Base-by-base conservation (phyloP, 2,797 vertebrate genomes). In the Lates japonicus region DNA sequence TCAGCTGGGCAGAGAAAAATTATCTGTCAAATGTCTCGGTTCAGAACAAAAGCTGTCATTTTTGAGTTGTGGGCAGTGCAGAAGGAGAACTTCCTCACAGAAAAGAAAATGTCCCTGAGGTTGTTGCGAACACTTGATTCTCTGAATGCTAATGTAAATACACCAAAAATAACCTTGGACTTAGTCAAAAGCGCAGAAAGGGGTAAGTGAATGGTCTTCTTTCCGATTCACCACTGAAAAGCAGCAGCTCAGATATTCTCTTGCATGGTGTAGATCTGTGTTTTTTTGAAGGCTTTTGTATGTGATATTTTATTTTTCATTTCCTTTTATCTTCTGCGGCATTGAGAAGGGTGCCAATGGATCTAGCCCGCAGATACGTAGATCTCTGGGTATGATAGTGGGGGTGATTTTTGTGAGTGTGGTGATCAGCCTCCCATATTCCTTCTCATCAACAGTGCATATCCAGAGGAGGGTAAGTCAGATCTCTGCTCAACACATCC, bases 391-490 rank as follows among this genome's bases (percentile, higher is more conserved):
- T n/a, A n/a, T 94, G 70, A 31, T 94, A 4, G 0, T 74, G 8
- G 93, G 39, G 57, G 76, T 91, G 31, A 0, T 95, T 49, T 58
- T 92, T 5, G 12, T 51, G 7, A 81, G 81, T 0, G 0, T 81
- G 29, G 0, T 92, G 5, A 88, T 95, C 78, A 3, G 20, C 46
- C 0, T 94, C n/a, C n/a, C 62, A 48, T 94, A 83, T 96, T 96
- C 81, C 0, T 93, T 41, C 5, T 93, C 48, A 90, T 96, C 86
- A 94, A 94, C 90, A 80, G 69, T 95, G 94, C 69, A 80, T 96
- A 6, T 66, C 64, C 46, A 89, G 37, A 63, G 17, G 16, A 88
- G 94, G n/a, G 95, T 96, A 87, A 48, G 86, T 60, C 42, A 11
- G 35, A 42, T 19, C 31, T 59, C 22, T 10, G 7, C 19, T 35